Percentiles rank a stretch among this genome's conserved stretches.
Conservation (phyloP, 1,140 invertebrate genomes). For the Steinernema feltiae region DNA sequence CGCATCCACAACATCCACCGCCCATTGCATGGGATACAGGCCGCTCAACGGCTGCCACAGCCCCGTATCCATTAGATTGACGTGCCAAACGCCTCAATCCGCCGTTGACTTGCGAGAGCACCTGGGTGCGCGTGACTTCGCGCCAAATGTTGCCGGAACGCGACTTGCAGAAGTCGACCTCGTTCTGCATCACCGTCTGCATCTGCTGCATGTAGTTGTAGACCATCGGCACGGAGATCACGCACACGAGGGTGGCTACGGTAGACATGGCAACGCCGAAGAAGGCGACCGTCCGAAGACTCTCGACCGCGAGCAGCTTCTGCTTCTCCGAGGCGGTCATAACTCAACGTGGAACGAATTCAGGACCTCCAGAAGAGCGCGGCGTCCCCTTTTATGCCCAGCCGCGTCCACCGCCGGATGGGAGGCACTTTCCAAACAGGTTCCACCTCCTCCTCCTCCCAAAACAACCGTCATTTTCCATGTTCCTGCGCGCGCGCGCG, state of each 20-base stretch:
- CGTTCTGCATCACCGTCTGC: constrained; percentile 51
- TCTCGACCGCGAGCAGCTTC: constrained; percentile 20
- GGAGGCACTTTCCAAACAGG: constrained; percentile 1
- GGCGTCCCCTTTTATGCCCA: not conserved
- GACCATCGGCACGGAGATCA: constrained; percentile 56
- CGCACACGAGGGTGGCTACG: constrained; percentile 55
- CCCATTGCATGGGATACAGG: constrained; percentile 4
- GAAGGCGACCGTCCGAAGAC: constrained; percentile 42
- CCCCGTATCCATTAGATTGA: constrained; percentile 41
- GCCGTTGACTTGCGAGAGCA: constrained; percentile 29
- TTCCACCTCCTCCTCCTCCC: not conserved
- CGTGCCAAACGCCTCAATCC: constrained; percentile 20
- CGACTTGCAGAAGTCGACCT: constrained; percentile 52
- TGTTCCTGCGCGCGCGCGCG: not conserved
- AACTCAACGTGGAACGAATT: not conserved
- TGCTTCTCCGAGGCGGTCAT: not conserved
- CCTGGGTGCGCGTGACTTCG: constrained; percentile 47
- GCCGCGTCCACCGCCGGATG: not conserved
- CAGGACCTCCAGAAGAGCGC: not conserved
- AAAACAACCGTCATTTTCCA: not conserved
- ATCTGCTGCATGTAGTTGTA: constrained; percentile 57
- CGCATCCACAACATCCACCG: constrained; percentile 41
- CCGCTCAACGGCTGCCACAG: constrained; percentile 21
- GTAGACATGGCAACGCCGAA: constrained; percentile 47
- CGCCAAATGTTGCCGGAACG: constrained; percentile 51